Evolutionary conservation across 2,888 invertebrate species (phyloP), one percentile per base, ranked within the genome.

Genomic region (Cephalotes varians): DNA sequence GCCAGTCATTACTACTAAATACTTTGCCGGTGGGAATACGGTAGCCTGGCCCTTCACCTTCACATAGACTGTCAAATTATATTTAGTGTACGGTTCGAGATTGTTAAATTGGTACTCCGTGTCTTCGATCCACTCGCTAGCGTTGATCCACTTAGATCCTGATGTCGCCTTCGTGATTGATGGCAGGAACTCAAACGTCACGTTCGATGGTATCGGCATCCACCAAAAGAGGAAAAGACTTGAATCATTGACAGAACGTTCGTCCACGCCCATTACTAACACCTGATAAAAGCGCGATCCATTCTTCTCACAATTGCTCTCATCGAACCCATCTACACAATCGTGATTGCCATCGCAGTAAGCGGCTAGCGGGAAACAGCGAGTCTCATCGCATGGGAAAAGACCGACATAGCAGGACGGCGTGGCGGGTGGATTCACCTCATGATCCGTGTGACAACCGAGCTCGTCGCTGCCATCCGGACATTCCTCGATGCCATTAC

Each of bases 51-150:
- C 96, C 87, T 96, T 96, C 80, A 95, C 93, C 77, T 96, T 95
- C 0, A 97, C 97, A 93, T 96, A 98, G 72, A 98, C 97, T 0
- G 98, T 98, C 83, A 98, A 95, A 88, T 97, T 97, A 92, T 98
- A 98, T n/a, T 95, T 95, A 0, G 97, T 97, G 91, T 95, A 97
- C 0, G 98, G 96, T 84, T 96, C 95, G 65, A 98, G 95, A 74
- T 96, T 94, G 0, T 95, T 95, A 91, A 98, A 98, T 60, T 95
- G 96, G 92, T 95, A 96, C 80, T 95, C 95, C 37, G 95, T 96
- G 5, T 96, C 95, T 37, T 96, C 95, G 4, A 95, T 96, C 97
- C 97, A 98, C 0, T 91, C 87, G 0, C 95, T 94, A 44, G 95
- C 95, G 91, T 96, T 96, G 2, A 90, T 94, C 96, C 97, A 97